These are phyloP conservation scores for Chelon labrosus DNA, from an alignment of 2,797 vertebrate genomes.

Conservation along the genomic window DNA sequence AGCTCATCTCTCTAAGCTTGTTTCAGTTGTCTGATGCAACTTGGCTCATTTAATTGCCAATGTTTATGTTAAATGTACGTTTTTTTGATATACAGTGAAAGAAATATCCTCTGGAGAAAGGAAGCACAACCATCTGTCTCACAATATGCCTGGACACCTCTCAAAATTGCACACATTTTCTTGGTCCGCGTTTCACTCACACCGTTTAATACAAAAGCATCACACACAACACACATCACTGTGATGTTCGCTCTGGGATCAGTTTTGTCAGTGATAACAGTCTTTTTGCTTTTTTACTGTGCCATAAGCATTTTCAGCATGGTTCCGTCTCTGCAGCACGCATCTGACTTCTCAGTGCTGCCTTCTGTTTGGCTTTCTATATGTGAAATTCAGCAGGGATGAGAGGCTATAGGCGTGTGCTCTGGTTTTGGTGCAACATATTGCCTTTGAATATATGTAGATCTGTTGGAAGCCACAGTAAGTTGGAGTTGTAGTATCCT, in stretches of 20 bases:
- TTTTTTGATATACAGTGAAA: constrained; percentile 19
- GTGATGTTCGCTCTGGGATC: constrained; percentile 26
- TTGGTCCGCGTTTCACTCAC: constrained; percentile 25
- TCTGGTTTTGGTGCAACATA: constrained; percentile 4
- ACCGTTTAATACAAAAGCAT: constrained; percentile 11
- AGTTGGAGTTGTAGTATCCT: constrained; percentile 15
- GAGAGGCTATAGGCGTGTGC: background rate
- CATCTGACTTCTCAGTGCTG: constrained; percentile 40
- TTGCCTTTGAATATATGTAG: constrained; percentile 1
- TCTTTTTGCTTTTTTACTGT: constrained; percentile 2
- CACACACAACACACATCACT: constrained; percentile 8
- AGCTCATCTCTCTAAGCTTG: background rate
- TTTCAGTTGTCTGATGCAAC: background rate
- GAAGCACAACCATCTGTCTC: constrained; percentile 68
- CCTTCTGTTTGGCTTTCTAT: constrained; percentile 36
- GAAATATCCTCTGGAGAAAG: constrained; percentile 24
- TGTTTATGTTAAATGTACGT: background rate
- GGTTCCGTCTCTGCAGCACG: constrained; percentile 20
- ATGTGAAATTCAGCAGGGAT: constrained; percentile 25
- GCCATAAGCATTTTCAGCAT: constrained; percentile 55
- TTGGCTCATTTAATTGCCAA: constrained; percentile 2
- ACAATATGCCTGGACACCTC: constrained; percentile 58
- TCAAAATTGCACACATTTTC: constrained; percentile 38
- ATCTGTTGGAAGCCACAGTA: background rate
- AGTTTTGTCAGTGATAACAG: constrained; percentile 18